A percentile compares a stretch with the other conserved stretches of the same genome.
These are phyloP conservation scores for Ametastegia equiseti DNA, from an alignment of 2,888 invertebrate species.

Conservation along the genomic window DNA sequence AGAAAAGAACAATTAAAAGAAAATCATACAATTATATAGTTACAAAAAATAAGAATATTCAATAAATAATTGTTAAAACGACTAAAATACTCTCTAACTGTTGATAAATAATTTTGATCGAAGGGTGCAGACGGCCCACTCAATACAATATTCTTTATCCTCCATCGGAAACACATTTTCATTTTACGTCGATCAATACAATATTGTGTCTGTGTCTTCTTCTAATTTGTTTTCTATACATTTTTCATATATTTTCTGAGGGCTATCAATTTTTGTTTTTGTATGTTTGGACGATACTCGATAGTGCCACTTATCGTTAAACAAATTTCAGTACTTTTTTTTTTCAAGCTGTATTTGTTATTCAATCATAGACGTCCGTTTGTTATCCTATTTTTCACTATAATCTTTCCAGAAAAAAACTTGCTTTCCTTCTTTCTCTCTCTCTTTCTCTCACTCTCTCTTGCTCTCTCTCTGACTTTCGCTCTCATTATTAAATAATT, in stretches of 20 bases:
- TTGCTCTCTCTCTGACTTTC: not conserved
- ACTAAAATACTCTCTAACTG: not conserved
- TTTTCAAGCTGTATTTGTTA: no score
- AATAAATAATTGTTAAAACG: no score
- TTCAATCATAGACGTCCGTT: not conserved
- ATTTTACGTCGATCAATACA: not conserved
- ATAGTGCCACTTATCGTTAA: not conserved
- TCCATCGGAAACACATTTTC: not conserved
- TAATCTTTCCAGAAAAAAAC: no score
- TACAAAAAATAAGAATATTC: no score
- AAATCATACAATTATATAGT: no score
- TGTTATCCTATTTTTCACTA: not conserved
- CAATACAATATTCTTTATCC: not conserved
- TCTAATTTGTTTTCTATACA: not conserved
- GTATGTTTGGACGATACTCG: conserved; percentile 35
- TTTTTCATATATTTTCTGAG: not conserved
- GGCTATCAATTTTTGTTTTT: not conserved
- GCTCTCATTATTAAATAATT: conserved; percentile 9
- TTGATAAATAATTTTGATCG: not conserved
- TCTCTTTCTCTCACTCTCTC: not conserved
- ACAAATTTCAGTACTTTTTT: not conserved
- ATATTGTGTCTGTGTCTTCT: not conserved
- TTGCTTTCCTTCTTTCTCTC: not conserved
- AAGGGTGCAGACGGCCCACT: conserved; percentile 44
- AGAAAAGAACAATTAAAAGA: no score